phyloP scores from a whole-genome alignment of 2,797 vertebrate genomes.

The Tachyglossus aculeatus region DNA sequence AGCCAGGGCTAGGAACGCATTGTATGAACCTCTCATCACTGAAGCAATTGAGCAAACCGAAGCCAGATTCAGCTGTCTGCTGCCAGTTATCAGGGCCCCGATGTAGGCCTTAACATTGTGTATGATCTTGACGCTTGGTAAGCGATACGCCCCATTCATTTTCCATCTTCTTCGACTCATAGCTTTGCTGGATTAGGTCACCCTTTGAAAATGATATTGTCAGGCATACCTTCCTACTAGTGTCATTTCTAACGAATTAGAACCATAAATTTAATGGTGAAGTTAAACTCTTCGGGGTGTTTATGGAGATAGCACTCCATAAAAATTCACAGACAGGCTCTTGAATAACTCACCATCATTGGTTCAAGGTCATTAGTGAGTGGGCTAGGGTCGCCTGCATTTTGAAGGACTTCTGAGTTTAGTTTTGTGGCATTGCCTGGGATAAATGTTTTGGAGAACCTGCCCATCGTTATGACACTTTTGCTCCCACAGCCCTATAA shows the following conservation, averaged over 20 bases:
- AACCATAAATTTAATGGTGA: not conserved
- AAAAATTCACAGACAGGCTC: not conserved
- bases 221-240: constrained; percentile 31
- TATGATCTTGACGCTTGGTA: constrained; percentile 14
- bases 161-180: not conserved
- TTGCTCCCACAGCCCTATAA: too few relatives aligned
- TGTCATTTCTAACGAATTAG: constrained; percentile 9
- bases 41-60: not conserved
- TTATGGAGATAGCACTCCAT: not conserved
- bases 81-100: not conserved
- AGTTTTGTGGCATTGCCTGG: too few relatives aligned
- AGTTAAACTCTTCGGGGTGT: not conserved
- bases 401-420: too few relatives aligned
- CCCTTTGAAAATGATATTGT: constrained; percentile 29
- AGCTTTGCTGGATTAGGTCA: constrained; percentile 32
- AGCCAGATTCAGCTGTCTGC: constrained; percentile 8
- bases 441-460: too few relatives aligned
- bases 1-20: too few relatives aligned
- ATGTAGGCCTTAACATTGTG: not conserved
- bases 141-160: constrained; percentile 9
- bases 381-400: too few relatives aligned
- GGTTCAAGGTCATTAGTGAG: not conserved
- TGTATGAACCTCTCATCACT: not conserved
- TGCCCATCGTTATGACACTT: too few relatives aligned
- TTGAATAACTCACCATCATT: not conserved